Conservation (phyloP, 1,140 invertebrate genomes). For the Saccostrea cuccullata region DNA sequence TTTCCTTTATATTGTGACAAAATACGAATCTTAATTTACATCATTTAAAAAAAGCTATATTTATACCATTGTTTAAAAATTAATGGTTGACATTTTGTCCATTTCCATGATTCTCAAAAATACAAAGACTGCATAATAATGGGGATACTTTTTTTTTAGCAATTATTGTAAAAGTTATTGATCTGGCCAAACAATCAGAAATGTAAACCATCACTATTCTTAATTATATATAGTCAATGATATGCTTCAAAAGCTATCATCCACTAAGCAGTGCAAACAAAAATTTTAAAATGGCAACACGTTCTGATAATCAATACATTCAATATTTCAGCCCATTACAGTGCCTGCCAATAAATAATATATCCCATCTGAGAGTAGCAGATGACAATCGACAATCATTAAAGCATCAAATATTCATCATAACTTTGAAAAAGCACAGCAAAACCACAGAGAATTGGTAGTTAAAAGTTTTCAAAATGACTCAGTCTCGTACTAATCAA, state of each 20-base stretch:
- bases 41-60: background rate
- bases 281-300: background rate
- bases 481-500: background rate
- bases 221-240: no score
- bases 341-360: background rate
- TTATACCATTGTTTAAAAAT: no score
- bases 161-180: no score
- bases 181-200: no score
- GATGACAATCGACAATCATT: conserved; percentile 13
- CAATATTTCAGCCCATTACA: conserved; percentile 15
- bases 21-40: no score
- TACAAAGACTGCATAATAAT: no score
- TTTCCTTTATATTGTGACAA: no score
- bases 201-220: no score
- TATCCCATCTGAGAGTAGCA: background rate
- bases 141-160: no score
- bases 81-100: no score
- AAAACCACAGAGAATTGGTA: background rate
- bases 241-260: background rate
- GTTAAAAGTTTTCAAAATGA: background rate
- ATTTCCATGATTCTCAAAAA: no score
- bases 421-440: background rate
- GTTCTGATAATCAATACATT: conserved; percentile 18
- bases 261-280: background rate
- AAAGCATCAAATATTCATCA: conserved; percentile 27